Percentiles rank a stretch among this genome's conserved stretches.
These are phyloP conservation scores for Chaetops frenatus DNA, from an alignment of 2,113 vertebrate species.

Conservation along the genomic window DNA sequence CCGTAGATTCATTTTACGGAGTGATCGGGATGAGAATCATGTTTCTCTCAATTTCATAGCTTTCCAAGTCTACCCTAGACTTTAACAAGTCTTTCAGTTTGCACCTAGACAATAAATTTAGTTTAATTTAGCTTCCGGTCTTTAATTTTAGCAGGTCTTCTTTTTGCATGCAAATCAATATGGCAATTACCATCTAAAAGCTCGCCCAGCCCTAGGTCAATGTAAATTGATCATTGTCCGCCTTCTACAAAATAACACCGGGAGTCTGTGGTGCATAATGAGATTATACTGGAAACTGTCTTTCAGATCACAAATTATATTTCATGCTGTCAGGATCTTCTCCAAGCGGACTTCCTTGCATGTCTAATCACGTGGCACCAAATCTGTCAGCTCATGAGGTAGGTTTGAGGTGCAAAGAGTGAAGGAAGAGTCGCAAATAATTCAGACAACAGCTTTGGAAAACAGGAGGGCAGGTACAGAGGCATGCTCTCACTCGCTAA, in stretches of 20 bases:
- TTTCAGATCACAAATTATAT: constrained; percentile 83
- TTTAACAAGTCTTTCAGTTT: constrained; percentile 66
- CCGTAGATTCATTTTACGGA: not conserved
- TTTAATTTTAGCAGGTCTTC: constrained; percentile 81
- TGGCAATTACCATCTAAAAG: constrained; percentile 88
- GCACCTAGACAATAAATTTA: constrained; percentile 81
- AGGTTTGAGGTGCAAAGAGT: not conserved
- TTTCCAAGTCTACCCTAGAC: constrained; percentile 32
- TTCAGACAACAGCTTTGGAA: not conserved
- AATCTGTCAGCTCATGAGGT: not conserved
- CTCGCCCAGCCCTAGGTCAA: constrained; percentile 83
- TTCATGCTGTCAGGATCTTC: constrained; percentile 78
- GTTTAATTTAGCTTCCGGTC: constrained; percentile 82
- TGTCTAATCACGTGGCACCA: constrained; percentile 32
- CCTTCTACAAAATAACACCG: constrained; percentile 83
- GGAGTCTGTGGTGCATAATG: constrained; percentile 84
- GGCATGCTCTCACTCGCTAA: not conserved
- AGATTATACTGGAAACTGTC: constrained; percentile 85
- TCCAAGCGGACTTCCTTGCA: constrained; percentile 66
- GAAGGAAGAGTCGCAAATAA: not conserved
- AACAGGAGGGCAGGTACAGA: not conserved
- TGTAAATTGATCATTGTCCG: constrained; percentile 88
- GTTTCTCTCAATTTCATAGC: constrained; percentile 17
- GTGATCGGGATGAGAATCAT: not conserved
- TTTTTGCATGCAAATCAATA: constrained; percentile 87